Conservation (phyloP, 2,113 vertebrate species). For the Oreochromis niloticus region DNA sequence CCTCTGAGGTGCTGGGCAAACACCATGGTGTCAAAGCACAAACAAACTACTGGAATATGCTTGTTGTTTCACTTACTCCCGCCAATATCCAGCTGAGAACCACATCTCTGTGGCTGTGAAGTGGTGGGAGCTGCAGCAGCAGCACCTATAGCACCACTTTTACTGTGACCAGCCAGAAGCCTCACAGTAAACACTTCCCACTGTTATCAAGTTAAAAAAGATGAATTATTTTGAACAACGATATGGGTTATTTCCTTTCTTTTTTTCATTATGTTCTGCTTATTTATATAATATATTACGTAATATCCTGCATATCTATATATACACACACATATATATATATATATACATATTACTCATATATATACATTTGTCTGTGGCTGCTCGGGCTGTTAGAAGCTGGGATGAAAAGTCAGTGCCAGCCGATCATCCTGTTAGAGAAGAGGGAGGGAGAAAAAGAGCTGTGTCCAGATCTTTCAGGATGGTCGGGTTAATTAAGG, state of each 20-base stretch:
- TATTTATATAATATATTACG: neutral
- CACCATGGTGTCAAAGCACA: constrained; percentile 51
- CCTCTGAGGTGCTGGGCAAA: constrained; percentile 59
- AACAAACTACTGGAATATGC: constrained; percentile 53
- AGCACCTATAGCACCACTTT: neutral
- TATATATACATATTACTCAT: too few species aligned
- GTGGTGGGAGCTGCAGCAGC: neutral
- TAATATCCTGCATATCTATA: neutral
- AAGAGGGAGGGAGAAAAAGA: neutral
- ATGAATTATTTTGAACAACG: neutral
- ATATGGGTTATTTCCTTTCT: neutral
- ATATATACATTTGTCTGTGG: neutral
- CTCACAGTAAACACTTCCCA: neutral
- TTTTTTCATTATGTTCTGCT: neutral
- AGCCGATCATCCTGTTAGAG: neutral
- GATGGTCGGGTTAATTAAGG: constrained; percentile 34
- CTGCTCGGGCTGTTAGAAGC: neutral
- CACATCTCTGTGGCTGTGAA: constrained; percentile 42
- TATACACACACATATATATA: too few species aligned
- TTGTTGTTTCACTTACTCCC: constrained; percentile 35
- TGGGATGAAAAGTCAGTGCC: neutral
- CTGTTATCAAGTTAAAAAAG: neutral
- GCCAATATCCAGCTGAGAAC: constrained; percentile 40
- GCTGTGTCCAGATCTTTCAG: constrained; percentile 27
- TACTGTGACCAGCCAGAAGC: neutral